phyloP scores from a whole-genome alignment of 2,113 vertebrate species.

The Grantiella picta region DNA sequence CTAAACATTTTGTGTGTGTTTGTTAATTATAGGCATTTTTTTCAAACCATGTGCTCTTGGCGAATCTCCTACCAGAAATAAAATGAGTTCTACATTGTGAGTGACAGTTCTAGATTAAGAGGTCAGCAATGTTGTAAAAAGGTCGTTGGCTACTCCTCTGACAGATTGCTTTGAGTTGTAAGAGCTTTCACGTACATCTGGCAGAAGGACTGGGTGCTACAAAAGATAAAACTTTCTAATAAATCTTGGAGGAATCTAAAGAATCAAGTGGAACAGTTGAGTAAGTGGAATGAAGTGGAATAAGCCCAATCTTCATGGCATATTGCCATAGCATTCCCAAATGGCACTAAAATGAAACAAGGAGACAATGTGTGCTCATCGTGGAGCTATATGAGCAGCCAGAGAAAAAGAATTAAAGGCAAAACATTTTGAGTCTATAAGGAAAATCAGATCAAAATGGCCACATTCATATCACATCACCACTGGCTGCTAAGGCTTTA shows the following conservation, averaged over 20 bases:
- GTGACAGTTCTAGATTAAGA: background rate
- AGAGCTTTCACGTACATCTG: background rate
- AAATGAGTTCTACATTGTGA: background rate
- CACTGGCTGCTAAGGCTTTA: background rate
- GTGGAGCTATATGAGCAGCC: background rate
- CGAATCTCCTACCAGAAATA: background rate
- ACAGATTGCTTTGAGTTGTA: background rate
- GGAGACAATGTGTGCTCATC: background rate
- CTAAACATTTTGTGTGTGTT: background rate
- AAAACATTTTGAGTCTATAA: background rate
- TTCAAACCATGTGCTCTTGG: background rate
- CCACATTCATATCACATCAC: background rate
- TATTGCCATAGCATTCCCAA: background rate
- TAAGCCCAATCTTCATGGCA: background rate
- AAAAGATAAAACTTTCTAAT: constrained; percentile 26
- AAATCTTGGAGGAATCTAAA: constrained; percentile 22
- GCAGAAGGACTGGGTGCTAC: background rate
- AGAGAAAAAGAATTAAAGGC: constrained; percentile 9
- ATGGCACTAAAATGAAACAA: background rate
- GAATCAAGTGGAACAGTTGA: background rate
- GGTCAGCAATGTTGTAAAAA: background rate
- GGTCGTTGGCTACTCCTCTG: background rate
- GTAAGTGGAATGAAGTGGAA: constrained; percentile 6
- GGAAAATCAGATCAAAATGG: constrained; percentile 9
- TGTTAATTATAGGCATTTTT: background rate